Evolutionary conservation across 1,140 invertebrate genomes (phyloP).

Genomic region (Nomia melanderi): DNA sequence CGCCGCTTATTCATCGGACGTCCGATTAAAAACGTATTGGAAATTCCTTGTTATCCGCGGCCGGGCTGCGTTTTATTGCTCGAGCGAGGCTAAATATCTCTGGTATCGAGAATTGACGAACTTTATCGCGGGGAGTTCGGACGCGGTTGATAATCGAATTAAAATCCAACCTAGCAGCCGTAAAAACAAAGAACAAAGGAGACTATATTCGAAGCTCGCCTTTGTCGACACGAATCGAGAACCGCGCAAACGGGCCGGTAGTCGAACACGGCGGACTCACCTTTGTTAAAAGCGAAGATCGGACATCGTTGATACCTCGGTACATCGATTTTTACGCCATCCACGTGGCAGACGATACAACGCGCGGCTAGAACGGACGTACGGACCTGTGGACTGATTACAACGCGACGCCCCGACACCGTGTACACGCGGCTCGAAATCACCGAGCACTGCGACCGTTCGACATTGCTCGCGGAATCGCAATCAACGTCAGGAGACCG

Average conservation of each 20-base stretch:
- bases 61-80: neutral
- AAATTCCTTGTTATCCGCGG: conserved; percentile 6
- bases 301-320: too few species aligned
- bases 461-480: neutral
- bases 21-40: conserved; percentile 5
- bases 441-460: neutral
- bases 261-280: too few species aligned
- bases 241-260: too few species aligned
- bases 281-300: too few species aligned
- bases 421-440: neutral
- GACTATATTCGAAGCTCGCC: too few species aligned
- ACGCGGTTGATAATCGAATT: neutral
- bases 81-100: neutral
- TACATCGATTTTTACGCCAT: too few species aligned
- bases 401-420: too few species aligned
- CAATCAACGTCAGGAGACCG: neutral
- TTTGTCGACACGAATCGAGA: too few species aligned
- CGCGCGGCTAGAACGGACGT: too few species aligned
- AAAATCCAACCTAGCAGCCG: neutral
- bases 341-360: too few species aligned
- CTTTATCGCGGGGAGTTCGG: neutral
- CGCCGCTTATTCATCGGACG: neutral
- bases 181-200: too few species aligned
- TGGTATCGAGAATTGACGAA: neutral
- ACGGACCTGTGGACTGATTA: neutral